Evolutionary conservation across 2,888 invertebrate genomes (phyloP).

Genomic region (Metacarcinus magister): DNA sequence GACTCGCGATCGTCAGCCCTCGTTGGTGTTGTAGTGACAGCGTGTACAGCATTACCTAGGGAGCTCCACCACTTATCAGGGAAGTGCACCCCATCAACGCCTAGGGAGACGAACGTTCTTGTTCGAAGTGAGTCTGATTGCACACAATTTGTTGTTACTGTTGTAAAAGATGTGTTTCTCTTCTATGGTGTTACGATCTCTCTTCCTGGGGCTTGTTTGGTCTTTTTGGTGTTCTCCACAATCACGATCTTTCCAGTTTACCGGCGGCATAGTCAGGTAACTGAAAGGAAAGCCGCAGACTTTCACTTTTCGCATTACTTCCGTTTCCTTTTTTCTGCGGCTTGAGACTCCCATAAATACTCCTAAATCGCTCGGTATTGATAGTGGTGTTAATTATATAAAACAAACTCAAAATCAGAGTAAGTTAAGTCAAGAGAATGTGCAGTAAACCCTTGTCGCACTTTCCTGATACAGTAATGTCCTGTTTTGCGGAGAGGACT

Average conservation of each 20-base stretch:
- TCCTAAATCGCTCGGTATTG: not conserved
- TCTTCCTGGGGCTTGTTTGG: not conserved
- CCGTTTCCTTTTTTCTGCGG: constrained; percentile 9
- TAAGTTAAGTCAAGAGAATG: not conserved
- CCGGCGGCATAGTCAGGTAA: not conserved
- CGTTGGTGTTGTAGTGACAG: not conserved
- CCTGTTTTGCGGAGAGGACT: not conserved
- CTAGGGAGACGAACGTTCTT: not conserved
- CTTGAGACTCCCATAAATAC: not conserved
- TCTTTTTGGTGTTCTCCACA: not conserved
- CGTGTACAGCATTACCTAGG: not conserved
- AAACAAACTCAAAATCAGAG: not conserved
- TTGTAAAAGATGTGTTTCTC: not conserved
- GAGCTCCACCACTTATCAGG: not conserved
- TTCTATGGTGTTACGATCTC: not conserved
- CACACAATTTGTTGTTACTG: not conserved
- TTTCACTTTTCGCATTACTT: constrained; percentile 13
- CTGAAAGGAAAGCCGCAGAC: constrained; percentile 19
- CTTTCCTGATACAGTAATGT: not conserved
- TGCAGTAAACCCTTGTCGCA: not conserved
- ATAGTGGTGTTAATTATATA: not conserved
- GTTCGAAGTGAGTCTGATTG: not conserved
- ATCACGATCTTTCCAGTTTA: not conserved
- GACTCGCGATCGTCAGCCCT: no score
- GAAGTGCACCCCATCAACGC: not conserved